These are phyloP conservation scores for Troglohyphantes excavatus DNA, from an alignment of 2,888 invertebrate genomes.

Conservation along the genomic window DNA sequence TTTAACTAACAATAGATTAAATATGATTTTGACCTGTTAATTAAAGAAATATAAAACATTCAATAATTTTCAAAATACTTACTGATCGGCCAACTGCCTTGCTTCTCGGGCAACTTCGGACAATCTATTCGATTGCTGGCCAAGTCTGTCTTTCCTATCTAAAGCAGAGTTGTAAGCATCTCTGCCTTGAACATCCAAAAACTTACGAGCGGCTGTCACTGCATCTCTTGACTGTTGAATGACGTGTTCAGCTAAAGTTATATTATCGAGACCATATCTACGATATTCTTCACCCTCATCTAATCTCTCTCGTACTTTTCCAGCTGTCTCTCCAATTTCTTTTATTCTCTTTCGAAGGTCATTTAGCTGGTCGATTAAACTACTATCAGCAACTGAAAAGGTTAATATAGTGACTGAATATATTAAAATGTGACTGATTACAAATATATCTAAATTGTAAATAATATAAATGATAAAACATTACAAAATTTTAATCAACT, in stretches of 20 bases:
- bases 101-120: conserved; percentile 95
- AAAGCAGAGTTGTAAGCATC: conserved; percentile 90
- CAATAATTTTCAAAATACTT: conserved; percentile 83
- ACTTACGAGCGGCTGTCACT: conserved; percentile 89
- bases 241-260: conserved; percentile 86
- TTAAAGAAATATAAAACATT: too few species aligned
- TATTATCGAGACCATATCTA: conserved; percentile 86
- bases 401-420: too few species aligned
- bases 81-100: conserved; percentile 89
- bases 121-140: conserved; percentile 96
- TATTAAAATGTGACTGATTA: too few species aligned
- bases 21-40: background rate
- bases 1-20: background rate
- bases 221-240: conserved; percentile 87
- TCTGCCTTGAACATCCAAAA: conserved; percentile 91
- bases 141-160: conserved; percentile 90
- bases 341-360: conserved; percentile 86
- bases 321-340: conserved; percentile 85
- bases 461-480: too few species aligned
- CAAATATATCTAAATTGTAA: too few species aligned
- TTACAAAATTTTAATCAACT: too few species aligned
- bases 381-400: conserved; percentile 86
- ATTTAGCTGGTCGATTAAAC: conserved; percentile 88
- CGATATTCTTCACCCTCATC: conserved; percentile 85
- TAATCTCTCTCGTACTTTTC: conserved; percentile 85